Evolutionary conservation across 2,797 vertebrate genomes (phyloP), one percentile per base, ranked within the genome.

Genomic region (Knipowitschia caucasica): DNA sequence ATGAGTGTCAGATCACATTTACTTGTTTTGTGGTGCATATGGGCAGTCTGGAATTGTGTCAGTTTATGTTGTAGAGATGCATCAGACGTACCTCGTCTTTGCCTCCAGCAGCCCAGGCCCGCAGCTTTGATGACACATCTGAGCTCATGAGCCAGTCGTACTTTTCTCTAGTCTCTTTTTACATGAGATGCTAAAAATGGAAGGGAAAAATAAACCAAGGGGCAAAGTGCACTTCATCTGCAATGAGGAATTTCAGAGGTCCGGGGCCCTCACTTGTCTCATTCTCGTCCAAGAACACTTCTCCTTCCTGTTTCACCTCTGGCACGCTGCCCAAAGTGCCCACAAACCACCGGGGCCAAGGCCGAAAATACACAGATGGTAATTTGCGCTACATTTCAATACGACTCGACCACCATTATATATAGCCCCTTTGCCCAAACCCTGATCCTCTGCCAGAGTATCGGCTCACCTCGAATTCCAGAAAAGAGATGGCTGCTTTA

Each of bases 251-350:
- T 90, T 90, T 90, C 81, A 87, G 82, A 88, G 88, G 89, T 88
- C 89, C 83, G 80, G 69, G 78, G 81, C 83, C 87, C 78, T 86
- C 78, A 84, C 84, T 84, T 66, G 75, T 88, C 88, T 89, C 86
- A 83, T 83, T 90, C 87, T 88, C 83, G 87, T 91, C 88, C 88
- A 91, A 90, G 89, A 91, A 89, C 89, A 89, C 88, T 88, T 90
- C 88, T 91, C 87, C 86, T 90, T 92, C 89, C 87, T 88, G 88
- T 88, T 87, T 91, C 89, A 91, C 89, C 90, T 90, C 89, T 92
- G 91, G 91, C 91, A 77, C 44, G 50, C 61, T 30, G 89, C 90
- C 91, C 85, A 80, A 83, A 85, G 81, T 90, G 80, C 87, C 90
- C 88, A 82, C 89, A 88, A 88, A 88, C 85, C 80, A 72, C 70